These are phyloP conservation scores for Trichogramma dendrolimi DNA, from an alignment of 2,888 invertebrate species.

Conservation along the genomic window DNA sequence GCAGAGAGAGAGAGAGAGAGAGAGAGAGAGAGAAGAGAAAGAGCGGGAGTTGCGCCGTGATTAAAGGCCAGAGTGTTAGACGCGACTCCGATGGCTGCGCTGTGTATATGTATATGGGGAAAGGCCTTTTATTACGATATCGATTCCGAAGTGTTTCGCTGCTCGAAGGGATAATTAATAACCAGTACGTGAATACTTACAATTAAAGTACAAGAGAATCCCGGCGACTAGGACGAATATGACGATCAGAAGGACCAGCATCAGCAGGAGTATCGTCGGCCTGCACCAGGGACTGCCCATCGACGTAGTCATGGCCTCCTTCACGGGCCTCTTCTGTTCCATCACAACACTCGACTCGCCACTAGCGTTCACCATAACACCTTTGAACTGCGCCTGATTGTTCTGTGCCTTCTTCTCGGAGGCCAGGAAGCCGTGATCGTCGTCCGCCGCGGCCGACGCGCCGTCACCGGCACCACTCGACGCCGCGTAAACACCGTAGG, in stretches of 20 bases:
- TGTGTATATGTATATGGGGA: no score
- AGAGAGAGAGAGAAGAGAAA: no score
- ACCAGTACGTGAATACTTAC: slow-evolving; percentile 50
- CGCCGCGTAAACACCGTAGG: slow-evolving; percentile 48
- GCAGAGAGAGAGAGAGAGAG: no score
- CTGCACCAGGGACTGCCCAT: slow-evolving; percentile 57
- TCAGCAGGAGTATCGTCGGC: slow-evolving; percentile 57
- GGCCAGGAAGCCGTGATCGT: slow-evolving; percentile 48
- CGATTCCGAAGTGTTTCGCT: no score
- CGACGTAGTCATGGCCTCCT: slow-evolving; percentile 48
- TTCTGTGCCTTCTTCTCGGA: slow-evolving; percentile 43
- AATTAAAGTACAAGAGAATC: slow-evolving; percentile 60
- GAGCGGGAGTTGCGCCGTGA: no score
- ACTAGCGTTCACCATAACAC: slow-evolving; percentile 49
- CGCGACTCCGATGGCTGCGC: no score
- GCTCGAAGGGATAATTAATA: no score
- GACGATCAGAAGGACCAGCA: slow-evolving; percentile 58
- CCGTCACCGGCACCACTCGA: slow-evolving; percentile 43
- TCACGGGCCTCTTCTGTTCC: slow-evolving; percentile 44
- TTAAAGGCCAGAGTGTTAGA: no score
- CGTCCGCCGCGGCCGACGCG: slow-evolving; percentile 45
- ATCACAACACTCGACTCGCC: slow-evolving; percentile 49
- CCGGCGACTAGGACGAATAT: slow-evolving; percentile 60
- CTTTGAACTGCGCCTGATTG: slow-evolving; percentile 47
- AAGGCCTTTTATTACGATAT: no score